Evolutionary conservation across 2,797 vertebrate species (phyloP), one percentile per base, ranked within the genome.

Genomic region (Danio choprae): DNA sequence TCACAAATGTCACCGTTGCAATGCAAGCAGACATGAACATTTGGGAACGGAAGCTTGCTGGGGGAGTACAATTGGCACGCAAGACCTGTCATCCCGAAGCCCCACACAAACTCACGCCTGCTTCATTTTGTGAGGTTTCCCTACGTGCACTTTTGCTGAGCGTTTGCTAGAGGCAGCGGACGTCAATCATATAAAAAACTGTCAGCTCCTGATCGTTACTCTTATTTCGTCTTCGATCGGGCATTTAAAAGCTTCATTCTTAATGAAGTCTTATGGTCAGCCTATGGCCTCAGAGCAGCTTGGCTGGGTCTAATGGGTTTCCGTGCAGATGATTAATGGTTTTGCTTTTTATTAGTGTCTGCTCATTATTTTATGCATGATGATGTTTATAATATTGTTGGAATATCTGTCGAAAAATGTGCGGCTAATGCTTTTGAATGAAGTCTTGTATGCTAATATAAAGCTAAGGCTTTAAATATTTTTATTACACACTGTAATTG

Each of bases 221-320:
- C 41, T 18, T 38, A 48, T 60, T 74, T 74, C 38, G 50, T 75
- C 40, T 77, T 77, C 15, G 6, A 67, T 58, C 7, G 15, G 7
- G 10, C 15, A 38, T 67, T 67, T 67, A 53, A 56, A 44, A 65
- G 40, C 62, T 67, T 36, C 41, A 36, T 65, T 68, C 22, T 67
- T 77, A 77, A 68, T 68, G 51, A 58, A 68, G 63, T 58, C 51
- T 68, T 58, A 44, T 38, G n/a, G 40, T 43, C 20, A 29, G 62
- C 20, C 40, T 16, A 18, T 72, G 51, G 53, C 40, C 7, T 16
- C 22, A 58, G 53, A 55, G 40, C 10, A 77, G 20, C 63, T 44
- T 43, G 9, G 20, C 41, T 51, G n/a, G 12, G 40, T 44, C 46
- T 63, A 65, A 77, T 77, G 40, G 74, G 13, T 55, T 77, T 76